A percentile compares a stretch with the other conserved stretches of the same genome.
Conservation (phyloP, 2,797 vertebrate species). For the Danio albolineatus region DNA sequence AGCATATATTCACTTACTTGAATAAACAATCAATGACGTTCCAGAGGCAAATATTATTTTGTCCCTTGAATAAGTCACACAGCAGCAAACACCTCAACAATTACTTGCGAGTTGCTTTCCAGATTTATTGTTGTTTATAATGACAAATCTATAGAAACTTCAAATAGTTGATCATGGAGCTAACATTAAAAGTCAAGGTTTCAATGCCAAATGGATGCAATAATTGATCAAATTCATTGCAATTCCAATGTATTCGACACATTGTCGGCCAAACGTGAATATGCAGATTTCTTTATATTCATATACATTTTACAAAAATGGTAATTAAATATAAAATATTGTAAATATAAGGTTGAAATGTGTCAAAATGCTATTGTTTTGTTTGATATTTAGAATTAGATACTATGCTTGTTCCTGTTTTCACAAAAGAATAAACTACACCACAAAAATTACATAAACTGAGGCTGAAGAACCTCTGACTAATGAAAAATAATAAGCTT, state of each 20-base stretch:
- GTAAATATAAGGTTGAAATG: background rate
- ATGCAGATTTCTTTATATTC: background rate
- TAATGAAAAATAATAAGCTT: no score
- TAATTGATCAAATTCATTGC: no score
- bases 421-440: no score
- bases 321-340: background rate
- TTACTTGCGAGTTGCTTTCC: background rate
- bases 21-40: conserved; percentile 23
- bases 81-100: background rate
- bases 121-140: background rate
- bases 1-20: conserved; percentile 28
- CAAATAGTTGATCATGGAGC: background rate
- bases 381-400: background rate
- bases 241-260: background rate
- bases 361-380: background rate
- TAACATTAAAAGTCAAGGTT: no score
- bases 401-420: background rate
- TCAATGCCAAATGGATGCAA: no score
- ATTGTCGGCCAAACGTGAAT: background rate
- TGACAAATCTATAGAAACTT: background rate
- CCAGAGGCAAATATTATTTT: conserved; percentile 26
- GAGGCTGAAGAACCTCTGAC: no score
- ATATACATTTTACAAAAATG: no score
- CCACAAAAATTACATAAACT: no score
- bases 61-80: conserved; percentile 30